phyloP scores from a whole-genome alignment of 1,140 invertebrate species.

The Drosophila grimshawi region DNA sequence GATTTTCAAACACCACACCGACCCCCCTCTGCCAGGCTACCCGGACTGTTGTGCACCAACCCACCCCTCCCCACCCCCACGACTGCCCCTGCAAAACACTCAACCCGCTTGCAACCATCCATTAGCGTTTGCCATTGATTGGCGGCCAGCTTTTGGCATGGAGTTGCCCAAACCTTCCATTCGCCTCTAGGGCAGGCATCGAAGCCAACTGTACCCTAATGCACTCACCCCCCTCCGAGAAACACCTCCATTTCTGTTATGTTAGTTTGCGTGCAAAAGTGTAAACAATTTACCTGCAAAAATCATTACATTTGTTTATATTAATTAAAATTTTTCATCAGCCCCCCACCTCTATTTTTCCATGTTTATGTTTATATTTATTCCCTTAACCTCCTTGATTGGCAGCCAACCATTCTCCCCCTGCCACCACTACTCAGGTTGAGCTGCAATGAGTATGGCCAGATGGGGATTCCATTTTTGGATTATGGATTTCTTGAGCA shows the following conservation, averaged over 20 bases:
- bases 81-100: too few species aligned
- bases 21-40: background rate
- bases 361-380: slow-evolving; percentile 8
- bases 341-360: background rate
- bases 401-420: background rate
- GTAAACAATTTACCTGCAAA: slow-evolving; percentile 60
- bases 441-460: background rate
- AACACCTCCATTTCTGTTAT: background rate
- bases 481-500: too few species aligned
- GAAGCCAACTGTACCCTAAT: background rate
- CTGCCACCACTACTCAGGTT: background rate
- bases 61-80: too few species aligned
- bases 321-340: slow-evolving; percentile 68
- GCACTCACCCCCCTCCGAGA: background rate
- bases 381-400: slow-evolving; percentile 14
- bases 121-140: slow-evolving; percentile 49
- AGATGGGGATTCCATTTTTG: too few species aligned
- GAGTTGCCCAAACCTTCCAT: background rate
- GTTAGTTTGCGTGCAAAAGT: slow-evolving; percentile 67
- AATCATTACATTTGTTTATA: slow-evolving; percentile 71
- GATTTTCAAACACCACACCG: slow-evolving; percentile 7
- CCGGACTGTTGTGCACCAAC: too few species aligned
- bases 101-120: background rate
- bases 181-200: background rate
- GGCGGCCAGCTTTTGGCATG: slow-evolving; percentile 43